Percentiles rank a stretch among this genome's conserved stretches.
Conservation (phyloP, 2,888 invertebrate species). For the Meteorus colon region DNA sequence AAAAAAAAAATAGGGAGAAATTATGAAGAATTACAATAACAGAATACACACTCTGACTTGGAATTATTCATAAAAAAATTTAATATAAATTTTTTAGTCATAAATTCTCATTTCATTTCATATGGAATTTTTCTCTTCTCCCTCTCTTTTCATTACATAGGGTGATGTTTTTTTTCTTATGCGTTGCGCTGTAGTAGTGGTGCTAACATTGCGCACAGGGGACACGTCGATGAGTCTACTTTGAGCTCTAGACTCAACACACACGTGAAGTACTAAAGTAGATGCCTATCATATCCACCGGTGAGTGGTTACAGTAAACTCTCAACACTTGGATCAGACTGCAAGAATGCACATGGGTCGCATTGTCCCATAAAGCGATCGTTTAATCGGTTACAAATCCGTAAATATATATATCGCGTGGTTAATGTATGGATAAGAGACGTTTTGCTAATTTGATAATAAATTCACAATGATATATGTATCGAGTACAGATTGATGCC, state of each 20-base stretch:
- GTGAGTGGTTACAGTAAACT: constrained; percentile 32
- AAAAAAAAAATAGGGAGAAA: too few species aligned
- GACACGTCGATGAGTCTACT: constrained; percentile 15
- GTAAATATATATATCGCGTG: too few species aligned
- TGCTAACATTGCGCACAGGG: not conserved
- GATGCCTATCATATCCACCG: constrained; percentile 31
- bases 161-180: not conserved
- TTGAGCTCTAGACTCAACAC: not conserved
- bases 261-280: constrained; percentile 33
- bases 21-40: not conserved
- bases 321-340: constrained; percentile 43
- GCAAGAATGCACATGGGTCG: constrained; percentile 55
- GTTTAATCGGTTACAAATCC: constrained; percentile 59
- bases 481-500: constrained; percentile 22
- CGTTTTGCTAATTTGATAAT: constrained; percentile 56
- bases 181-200: not conserved
- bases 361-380: constrained; percentile 24
- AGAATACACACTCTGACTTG: not conserved
- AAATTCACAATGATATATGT: too few species aligned
- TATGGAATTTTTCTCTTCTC: not conserved
- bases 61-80: not conserved
- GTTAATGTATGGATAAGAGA: constrained; percentile 15
- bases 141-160: too few species aligned
- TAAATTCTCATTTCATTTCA: not conserved
- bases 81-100: not conserved